Conservation (phyloP, 2,888 invertebrate genomes). For the Nomada fucata region DNA sequence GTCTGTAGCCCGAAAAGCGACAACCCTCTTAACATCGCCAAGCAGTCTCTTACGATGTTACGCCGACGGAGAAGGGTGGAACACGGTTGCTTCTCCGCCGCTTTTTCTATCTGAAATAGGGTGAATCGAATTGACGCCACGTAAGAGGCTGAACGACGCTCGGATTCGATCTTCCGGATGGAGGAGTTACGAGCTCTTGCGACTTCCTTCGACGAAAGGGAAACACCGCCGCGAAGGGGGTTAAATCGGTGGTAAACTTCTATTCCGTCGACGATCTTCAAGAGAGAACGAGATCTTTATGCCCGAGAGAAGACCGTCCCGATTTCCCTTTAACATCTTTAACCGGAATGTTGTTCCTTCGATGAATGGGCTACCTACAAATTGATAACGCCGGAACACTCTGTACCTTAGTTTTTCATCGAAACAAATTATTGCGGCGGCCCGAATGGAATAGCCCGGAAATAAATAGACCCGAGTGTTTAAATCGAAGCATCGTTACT, state of each 20-base stretch:
- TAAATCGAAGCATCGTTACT: too few relatives aligned
- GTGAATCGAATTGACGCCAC: conserved; percentile 72
- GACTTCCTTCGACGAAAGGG: conserved; percentile 39
- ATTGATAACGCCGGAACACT: too few relatives aligned
- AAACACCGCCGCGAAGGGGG: conserved; percentile 55
- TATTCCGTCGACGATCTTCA: conserved; percentile 9
- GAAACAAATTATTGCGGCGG: too few relatives aligned
- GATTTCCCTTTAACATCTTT: neutral
- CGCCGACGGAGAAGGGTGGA: conserved; percentile 44
- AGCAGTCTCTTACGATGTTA: conserved; percentile 66
- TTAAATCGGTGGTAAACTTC: conserved; percentile 68
- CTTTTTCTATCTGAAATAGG: conserved; percentile 61
- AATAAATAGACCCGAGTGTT: too few relatives aligned
- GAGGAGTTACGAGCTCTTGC: conserved; percentile 57
- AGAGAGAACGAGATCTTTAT: conserved; percentile 4
- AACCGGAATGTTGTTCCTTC: too few relatives aligned
- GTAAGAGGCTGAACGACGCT: conserved; percentile 58
- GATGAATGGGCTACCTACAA: too few relatives aligned
- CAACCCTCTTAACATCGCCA: conserved; percentile 61
- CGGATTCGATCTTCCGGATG: conserved; percentile 72
- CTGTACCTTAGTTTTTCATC: too few relatives aligned
- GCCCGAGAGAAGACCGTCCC: conserved; percentile 5
- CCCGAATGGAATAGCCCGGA: too few relatives aligned
- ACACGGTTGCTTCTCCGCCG: conserved; percentile 28
- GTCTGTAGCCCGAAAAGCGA: conserved; percentile 40